A percentile compares a stretch with the other conserved stretches of the same genome.
Conservation (phyloP, 2,888 invertebrate species). For the Meiosimyza platycephala region DNA sequence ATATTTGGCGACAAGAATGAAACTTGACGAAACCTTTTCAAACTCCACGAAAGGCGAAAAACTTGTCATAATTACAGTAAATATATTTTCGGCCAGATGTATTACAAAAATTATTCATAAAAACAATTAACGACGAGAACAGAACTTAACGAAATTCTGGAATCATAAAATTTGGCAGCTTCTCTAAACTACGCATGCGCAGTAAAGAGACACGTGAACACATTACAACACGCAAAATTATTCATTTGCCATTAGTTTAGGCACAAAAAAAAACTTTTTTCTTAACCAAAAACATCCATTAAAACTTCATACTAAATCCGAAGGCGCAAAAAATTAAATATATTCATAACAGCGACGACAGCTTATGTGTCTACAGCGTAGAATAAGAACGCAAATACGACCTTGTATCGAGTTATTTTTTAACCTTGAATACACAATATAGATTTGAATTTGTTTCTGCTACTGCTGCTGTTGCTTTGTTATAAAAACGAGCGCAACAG, state of each 20-base stretch:
- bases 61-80: not conserved
- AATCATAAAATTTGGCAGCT: no score
- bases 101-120: not conserved
- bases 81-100: not conserved
- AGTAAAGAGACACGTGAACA: no score
- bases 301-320: not conserved
- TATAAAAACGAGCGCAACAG: constrained; percentile 10
- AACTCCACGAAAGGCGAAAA: constrained; percentile 14
- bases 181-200: no score
- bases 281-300: not conserved
- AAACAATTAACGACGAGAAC: not conserved
- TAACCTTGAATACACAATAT: constrained; percentile 61
- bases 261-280: not conserved
- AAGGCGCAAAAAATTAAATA: not conserved
- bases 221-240: no score
- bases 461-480: not conserved
- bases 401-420: constrained; percentile 67
- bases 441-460: constrained; percentile 9
- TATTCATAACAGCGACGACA: constrained; percentile 1
- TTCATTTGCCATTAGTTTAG: no score
- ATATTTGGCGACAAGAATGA: not conserved
- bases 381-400: constrained; percentile 50
- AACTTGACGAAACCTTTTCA: constrained; percentile 1
- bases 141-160: not conserved
- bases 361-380: constrained; percentile 18